Evolutionary conservation across 2,113 vertebrate genomes (phyloP), one percentile per base, ranked within the genome.

Genomic region (Anser brachyrhynchus): DNA sequence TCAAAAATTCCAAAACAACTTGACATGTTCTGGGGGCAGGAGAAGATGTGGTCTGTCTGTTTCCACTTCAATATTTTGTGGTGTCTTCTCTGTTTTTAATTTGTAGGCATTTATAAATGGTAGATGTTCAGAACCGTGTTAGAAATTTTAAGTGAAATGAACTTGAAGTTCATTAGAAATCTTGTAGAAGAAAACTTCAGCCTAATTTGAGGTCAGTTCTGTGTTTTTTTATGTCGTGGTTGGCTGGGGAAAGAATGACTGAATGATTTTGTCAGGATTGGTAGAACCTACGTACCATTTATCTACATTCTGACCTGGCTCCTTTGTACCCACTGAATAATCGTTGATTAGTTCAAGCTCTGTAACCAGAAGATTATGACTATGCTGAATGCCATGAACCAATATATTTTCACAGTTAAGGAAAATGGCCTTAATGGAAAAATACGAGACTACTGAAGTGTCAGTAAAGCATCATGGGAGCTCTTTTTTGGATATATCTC

Each of bases 261-360:
- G 58, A 96, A 61, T 54, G 57, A 10, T 81, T 94, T 70, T 81
- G 54, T 90, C 35, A 96, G 59, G 64, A 33, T 41, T 25, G 19
- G 33, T 49, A 39, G 55, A 74, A 69, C 51, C 67, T 69, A 10
- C 25, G 21, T 23, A 6, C 44, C 21, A 1, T 54, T 12, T 28
- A 8, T 61, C n/a, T 83, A 4, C 0, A 0, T 80, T 72, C 71
- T 87, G 80, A 91, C 77, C 35, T 66, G 12, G 26, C 26, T 91
- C 59, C 25, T 5, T 54, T 77, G 16, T 31, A 17, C 52, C 83
- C 39, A 23, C 59, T 65, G 19, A 82, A 49, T 54, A 89, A 33
- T 81, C 46, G 41, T 44, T 90, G 73, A 61, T 51, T 79, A 83
- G 11, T 54, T 92, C 59, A 54, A 64, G 41, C 51, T 95, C 52